phyloP scores from a whole-genome alignment of 2,113 vertebrate genomes.

The Hippocampus comes region DNA sequence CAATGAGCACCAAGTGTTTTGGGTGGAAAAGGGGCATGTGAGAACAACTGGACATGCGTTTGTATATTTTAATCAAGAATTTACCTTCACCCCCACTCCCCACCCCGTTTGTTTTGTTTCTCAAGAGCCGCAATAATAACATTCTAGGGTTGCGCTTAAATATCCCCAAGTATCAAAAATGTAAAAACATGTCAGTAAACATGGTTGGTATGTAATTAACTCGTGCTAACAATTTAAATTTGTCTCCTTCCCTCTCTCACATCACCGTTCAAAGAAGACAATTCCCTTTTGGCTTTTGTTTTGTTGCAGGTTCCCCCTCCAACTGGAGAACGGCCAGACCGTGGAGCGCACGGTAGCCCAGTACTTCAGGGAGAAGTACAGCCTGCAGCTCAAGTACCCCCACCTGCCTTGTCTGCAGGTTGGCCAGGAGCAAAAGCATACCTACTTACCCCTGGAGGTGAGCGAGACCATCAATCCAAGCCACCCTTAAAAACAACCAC shows the following conservation, averaged over 20 bases:
- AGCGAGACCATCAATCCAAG: constrained; percentile 15
- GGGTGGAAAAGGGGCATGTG: too few relatives aligned
- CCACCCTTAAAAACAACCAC: neutral
- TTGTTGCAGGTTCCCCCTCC: constrained; percentile 88
- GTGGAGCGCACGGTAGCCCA: constrained; percentile 99
- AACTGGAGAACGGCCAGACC: constrained; percentile 96
- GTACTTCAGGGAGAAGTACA: constrained; percentile 99
- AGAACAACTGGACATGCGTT: too few relatives aligned
- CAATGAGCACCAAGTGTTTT: too few relatives aligned
- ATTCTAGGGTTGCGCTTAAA: neutral
- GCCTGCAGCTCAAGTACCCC: constrained; percentile 96
- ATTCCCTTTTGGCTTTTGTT: neutral
- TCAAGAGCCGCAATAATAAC: neutral
- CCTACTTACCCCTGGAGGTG: constrained; percentile 98
- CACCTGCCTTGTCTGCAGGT: constrained; percentile 98
- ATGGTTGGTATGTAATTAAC: neutral
- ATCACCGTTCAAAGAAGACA: too few relatives aligned
- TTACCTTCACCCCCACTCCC: too few relatives aligned
- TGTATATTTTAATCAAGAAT: too few relatives aligned
- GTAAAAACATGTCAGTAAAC: neutral
- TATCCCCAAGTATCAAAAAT: neutral
- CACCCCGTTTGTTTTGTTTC: neutral
- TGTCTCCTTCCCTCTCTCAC: neutral
- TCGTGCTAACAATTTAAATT: neutral
- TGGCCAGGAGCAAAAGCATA: constrained; percentile 99